Evolutionary conservation across 1,140 invertebrate genomes (phyloP).

Genomic region (Pseudomyrmex gracilis): DNA sequence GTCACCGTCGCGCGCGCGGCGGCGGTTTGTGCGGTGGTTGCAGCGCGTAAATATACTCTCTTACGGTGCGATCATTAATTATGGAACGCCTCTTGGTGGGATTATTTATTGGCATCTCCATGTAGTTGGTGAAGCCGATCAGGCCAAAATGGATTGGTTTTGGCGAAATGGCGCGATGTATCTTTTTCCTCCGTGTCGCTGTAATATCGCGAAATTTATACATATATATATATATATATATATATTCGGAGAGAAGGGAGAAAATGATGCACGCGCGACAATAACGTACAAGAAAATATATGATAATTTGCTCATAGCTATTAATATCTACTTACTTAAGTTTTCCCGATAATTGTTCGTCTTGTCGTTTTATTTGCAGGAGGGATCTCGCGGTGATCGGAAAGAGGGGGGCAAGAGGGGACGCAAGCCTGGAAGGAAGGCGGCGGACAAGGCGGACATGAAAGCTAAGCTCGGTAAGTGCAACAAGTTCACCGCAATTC

Average conservation of each 20-base stretch:
- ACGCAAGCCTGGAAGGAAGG: constrained; percentile 94
- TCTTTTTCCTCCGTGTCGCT: background rate
- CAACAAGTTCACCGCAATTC: background rate
- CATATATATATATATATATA: too few species aligned
- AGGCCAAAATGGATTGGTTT: constrained; percentile 34
- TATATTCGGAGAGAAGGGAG: too few species aligned
- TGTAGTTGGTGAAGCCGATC: constrained; percentile 3
- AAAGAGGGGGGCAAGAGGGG: constrained; percentile 94
- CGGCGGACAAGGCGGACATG: constrained; percentile 96
- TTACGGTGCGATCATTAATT: constrained; percentile 24
- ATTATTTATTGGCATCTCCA: constrained; percentile 34
- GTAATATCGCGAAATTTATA: too few species aligned
- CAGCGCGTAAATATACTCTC: constrained; percentile 2
- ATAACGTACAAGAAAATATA: background rate
- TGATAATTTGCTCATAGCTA: background rate
- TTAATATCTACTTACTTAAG: background rate
- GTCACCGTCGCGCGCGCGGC: constrained; percentile 10
- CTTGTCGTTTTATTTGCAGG: constrained; percentile 81
- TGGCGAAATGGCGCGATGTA: background rate
- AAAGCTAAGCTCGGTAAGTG: constrained; percentile 95
- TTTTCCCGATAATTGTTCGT: constrained; percentile 2
- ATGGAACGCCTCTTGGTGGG: constrained; percentile 16
- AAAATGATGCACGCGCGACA: background rate
- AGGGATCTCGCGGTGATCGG: constrained; percentile 86
- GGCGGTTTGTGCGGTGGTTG: too few species aligned